These are phyloP conservation scores for Nasonia giraulti DNA, from an alignment of 1,140 invertebrate genomes.

Conservation along the genomic window DNA sequence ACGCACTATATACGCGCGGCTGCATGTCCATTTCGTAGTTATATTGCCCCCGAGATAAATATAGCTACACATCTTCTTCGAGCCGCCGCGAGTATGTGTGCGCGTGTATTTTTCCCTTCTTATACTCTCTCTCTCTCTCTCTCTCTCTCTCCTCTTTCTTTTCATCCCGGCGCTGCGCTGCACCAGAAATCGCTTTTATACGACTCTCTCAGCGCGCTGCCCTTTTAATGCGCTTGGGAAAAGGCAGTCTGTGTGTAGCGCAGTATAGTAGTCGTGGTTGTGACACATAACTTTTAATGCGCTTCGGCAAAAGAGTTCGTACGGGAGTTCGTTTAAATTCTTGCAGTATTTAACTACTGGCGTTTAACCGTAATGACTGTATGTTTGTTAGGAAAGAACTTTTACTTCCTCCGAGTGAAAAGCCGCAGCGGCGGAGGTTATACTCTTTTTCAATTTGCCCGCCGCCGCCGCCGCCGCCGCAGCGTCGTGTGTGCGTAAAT, in stretches of 20 bases:
- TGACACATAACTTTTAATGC: constrained; percentile 51
- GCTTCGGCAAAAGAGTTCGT: constrained; percentile 32
- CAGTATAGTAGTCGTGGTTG: neutral
- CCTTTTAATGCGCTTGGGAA: constrained; percentile 45
- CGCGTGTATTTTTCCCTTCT: constrained; percentile 19
- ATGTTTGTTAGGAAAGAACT: constrained; percentile 46
- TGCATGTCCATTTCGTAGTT: constrained; percentile 57
- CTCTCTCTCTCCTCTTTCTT: constrained; percentile 35
- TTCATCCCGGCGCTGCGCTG: constrained; percentile 28
- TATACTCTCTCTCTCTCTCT: constrained; percentile 28
- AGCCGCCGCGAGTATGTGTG: neutral
- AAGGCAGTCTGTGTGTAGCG: neutral
- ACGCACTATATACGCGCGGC: constrained; percentile 54
- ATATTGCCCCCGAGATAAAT: constrained; percentile 59
- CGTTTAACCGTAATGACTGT: constrained; percentile 46
- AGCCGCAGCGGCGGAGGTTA: too few species aligned
- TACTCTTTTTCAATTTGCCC: constrained; percentile 1
- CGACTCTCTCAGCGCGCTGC: constrained; percentile 19
- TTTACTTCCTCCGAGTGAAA: neutral
- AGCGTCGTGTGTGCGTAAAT: neutral
- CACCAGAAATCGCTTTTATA: constrained; percentile 40
- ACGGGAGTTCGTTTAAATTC: constrained; percentile 49
- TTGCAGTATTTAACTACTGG: constrained; percentile 43
- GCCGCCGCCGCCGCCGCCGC: too few species aligned
- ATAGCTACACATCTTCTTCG: constrained; percentile 56